Conservation (phyloP, 2,797 vertebrate species). For the Phoebastria nigripes region DNA sequence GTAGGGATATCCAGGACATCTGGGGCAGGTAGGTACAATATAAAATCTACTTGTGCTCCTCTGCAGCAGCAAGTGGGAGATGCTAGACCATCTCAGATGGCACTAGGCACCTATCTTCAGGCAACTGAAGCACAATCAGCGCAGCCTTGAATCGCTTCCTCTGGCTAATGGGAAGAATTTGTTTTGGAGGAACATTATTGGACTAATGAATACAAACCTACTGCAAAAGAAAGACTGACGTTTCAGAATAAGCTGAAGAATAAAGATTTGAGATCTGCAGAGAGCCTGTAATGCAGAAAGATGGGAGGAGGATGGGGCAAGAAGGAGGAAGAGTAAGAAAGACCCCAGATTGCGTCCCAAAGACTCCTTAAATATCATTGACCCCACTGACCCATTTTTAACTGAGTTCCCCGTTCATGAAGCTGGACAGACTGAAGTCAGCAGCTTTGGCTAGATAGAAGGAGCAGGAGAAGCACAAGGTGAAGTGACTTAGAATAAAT, state of each 20-base stretch:
- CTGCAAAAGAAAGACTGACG: neutral
- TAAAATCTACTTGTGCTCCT: neutral
- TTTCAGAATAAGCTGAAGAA: neutral
- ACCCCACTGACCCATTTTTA: neutral
- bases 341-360: neutral
- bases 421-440: neutral
- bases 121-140: neutral
- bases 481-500: neutral
- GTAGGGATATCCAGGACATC: neutral
- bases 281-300: neutral
- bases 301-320: neutral
- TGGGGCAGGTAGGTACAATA: neutral
- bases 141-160: neutral
- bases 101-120: neutral
- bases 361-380: neutral
- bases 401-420: neutral
- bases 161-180: neutral
- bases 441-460: neutral
- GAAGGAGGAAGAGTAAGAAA: neutral
- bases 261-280: neutral
- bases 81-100: neutral
- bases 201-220: neutral
- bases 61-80: neutral
- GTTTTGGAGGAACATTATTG: neutral
- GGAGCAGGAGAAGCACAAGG: neutral